These are phyloP conservation scores for Parazoanthus darwini DNA, from an alignment of 92 coral and sea anemone genomes.

Conservation along the genomic window DNA sequence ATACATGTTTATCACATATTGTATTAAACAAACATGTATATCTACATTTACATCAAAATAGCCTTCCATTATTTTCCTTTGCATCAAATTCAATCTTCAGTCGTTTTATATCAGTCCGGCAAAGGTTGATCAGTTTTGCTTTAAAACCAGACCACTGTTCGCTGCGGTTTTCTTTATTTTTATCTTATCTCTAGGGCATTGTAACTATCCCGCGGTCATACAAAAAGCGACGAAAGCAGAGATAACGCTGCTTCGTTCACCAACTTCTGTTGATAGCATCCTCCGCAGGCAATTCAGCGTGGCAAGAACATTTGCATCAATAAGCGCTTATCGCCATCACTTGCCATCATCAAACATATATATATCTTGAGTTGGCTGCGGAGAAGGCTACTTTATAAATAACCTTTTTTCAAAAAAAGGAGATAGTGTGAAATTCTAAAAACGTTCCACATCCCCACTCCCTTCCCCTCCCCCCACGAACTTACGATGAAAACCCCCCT, in stretches of 20 bases:
- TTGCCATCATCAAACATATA: too few species aligned
- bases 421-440: too few species aligned
- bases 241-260: background rate
- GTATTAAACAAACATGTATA: slow-evolving; percentile 1
- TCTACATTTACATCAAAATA: background rate
- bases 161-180: background rate
- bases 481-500: too few species aligned
- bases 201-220: background rate
- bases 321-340: too few species aligned
- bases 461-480: too few species aligned
- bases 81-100: background rate
- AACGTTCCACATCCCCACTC: too few species aligned
- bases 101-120: background rate
- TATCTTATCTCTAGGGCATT: background rate
- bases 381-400: too few species aligned
- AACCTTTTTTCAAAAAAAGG: too few species aligned
- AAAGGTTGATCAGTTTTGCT: background rate
- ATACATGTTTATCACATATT: background rate
- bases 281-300: background rate
- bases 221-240: background rate
- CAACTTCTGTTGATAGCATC: background rate
- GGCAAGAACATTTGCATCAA: background rate
- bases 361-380: too few species aligned
- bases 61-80: background rate
- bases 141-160: background rate